Evolutionary conservation across 2,888 invertebrate genomes (phyloP).

Genomic region (Leptura quadrifasciata): DNA sequence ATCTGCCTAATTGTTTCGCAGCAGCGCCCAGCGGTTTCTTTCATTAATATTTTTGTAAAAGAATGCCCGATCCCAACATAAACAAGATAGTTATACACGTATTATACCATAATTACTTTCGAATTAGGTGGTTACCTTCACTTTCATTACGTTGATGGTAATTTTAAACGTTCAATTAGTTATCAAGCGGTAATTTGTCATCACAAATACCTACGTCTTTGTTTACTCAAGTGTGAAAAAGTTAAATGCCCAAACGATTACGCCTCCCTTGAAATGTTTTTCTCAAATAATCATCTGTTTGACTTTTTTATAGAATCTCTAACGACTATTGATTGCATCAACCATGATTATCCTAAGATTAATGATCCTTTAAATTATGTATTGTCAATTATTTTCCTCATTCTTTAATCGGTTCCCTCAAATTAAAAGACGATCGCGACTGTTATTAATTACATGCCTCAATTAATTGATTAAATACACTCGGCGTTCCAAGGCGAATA

Average conservation of each 20-base stretch:
- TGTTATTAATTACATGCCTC: constrained; percentile 9
- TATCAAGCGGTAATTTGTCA: not conserved
- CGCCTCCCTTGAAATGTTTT: not conserved
- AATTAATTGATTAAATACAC: not conserved
- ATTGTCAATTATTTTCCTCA: constrained; percentile 27
- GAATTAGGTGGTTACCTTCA: not conserved
- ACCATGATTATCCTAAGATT: constrained; percentile 24
- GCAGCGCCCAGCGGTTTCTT: too few species aligned
- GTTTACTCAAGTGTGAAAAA: not conserved
- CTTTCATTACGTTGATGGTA: not conserved
- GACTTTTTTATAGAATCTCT: constrained; percentile 4
- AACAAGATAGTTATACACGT: not conserved
- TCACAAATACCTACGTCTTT: not conserved
- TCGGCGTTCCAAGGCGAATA: not conserved
- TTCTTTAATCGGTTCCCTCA: constrained; percentile 20
- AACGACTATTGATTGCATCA: not conserved
- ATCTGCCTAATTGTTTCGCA: too few species aligned
- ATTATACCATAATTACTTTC: not conserved
- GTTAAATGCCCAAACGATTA: not conserved
- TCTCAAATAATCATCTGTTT: not conserved
- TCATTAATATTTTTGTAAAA: too few species aligned
- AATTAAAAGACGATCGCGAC: constrained; percentile 19
- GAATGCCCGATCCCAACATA: too few species aligned
- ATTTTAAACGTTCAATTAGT: not conserved
- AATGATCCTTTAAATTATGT: constrained; percentile 22